Base-by-base conservation (phyloP, 1,140 invertebrate genomes). In the Papilio polyxenes region DNA sequence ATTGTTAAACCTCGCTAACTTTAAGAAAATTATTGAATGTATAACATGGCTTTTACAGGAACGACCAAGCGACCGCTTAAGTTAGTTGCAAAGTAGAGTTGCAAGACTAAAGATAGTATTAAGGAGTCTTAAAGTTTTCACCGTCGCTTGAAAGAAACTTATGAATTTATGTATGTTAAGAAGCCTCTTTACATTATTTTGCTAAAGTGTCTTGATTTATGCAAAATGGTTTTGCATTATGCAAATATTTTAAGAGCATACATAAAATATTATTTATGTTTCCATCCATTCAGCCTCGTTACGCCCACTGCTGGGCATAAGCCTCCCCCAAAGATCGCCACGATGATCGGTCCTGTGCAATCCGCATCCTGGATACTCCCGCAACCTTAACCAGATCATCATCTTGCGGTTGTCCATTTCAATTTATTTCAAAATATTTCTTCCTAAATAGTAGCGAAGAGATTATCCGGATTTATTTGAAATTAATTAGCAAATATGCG, bases 101-200 rank as follows among this genome's bases (percentile, higher is more conserved):
- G 62, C 20, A 65, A 72, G 31, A 72, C 65, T 72, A 72, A 72
- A 72, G 65, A 72, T 72, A 37, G 65, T 40, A 72, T 40, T 72
- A 72, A 72, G 65, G 37, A 72, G 65, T 15, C 65, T 65, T 10
- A 40, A 72, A 72, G 65, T 72, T 72, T 72, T 72, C 31, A 2
- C 65, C 65, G 65, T 13, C 65, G 65, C 65, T 72, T 72, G 65
- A 72, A 72, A 37, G 65, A 72, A 72, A 72, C 65, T 72, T 37
- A 72, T 72, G 13, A 72, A 72, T 72, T 72, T 72, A 72, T 72
- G 65, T 72, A 72, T 72, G 65, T 72, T 72, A 72, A 72, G 65
- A 72, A 72, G 65, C 65, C 65, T 65, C 3, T 72, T 37, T 72
- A 72, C 65, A 72, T 72, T 72, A 72, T 72, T 31, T 72, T 72